Conservation (phyloP, 2,797 vertebrate species). For the Tokudaia muenninki region DNA sequence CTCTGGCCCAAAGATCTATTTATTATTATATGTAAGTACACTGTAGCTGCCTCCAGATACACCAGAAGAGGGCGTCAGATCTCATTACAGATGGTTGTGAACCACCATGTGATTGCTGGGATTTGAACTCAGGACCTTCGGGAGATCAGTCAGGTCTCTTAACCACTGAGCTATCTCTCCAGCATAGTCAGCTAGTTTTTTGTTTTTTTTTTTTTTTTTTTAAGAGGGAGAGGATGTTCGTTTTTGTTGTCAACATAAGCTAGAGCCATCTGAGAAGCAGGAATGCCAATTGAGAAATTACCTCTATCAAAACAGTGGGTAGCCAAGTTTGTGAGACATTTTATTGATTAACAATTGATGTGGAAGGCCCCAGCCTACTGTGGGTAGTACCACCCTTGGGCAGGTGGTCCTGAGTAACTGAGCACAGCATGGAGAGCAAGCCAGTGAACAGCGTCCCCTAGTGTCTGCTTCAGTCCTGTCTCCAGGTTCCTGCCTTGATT, state of each 20-base stretch:
- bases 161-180: too few species aligned
- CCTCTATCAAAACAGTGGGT: neutral
- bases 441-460: neutral
- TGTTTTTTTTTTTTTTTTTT: neutral
- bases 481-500: neutral
- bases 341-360: neutral
- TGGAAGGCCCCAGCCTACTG: neutral
- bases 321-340: neutral
- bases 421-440: neutral
- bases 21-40: too few species aligned
- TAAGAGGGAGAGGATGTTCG: neutral
- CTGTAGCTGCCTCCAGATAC: too few species aligned
- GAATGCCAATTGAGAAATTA: neutral
- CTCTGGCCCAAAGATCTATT: too few species aligned
- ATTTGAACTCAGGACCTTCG: too few species aligned
- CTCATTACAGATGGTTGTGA: too few species aligned
- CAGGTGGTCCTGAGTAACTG: neutral
- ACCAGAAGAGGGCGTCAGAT: too few species aligned
- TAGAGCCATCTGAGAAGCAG: neutral
- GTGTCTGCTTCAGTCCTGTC: neutral
- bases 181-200: too few species aligned
- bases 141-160: too few species aligned
- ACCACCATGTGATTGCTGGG: too few species aligned
- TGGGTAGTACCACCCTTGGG: neutral
- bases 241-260: neutral